Evolutionary conservation across 2,113 vertebrate species (phyloP), one percentile per base, ranked within the genome.

Genomic region (Eulemur rufifrons): DNA sequence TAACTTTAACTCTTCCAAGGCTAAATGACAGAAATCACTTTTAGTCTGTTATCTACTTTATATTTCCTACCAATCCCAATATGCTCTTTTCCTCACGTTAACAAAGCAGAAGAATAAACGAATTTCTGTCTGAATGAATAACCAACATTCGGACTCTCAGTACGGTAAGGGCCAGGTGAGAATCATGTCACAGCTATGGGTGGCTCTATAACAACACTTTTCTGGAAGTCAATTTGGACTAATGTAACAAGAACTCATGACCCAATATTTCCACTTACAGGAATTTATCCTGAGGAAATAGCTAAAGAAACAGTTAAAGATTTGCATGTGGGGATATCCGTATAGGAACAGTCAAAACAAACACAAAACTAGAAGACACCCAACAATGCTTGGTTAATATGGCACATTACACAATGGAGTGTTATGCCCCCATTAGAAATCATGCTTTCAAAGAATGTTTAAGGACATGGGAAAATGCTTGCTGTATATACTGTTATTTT

Each of bases 271-370:
- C 15, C 15, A 80, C 23, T 87, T 45, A 29, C 47, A 86, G 52
- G 82, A 90, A 87, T 97, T 71, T 90, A 77, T 77, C 17, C 17
- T 17, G 45, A 95, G 50, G 39, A 95, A 87, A 61, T 80, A 78
- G 64, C 76, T 66, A 10, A 68, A 50, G 6, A 93, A 83, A 29
- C 29, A 88, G 73, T 78, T 86, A 54, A 89, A 76, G 37, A 81
- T 37, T 86, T 89, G 34, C 47, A 59, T 89, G 39, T 50, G 78
- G 37, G 63, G 17, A 73, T 84, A 71, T 82, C n/a, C 25, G 71
- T 78, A 59, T 11, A 59, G 12, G 6, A 32, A 71, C 23, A 77
- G 74, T 73, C 18, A 80, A 63, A 89, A 71, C 63, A 88, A 52
- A 86, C 34, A 42, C 37, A 52, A 45, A 74, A 18, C 27, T 80